Conservation (phyloP, 2,797 vertebrate species). For the Fistularia tabacaria region DNA sequence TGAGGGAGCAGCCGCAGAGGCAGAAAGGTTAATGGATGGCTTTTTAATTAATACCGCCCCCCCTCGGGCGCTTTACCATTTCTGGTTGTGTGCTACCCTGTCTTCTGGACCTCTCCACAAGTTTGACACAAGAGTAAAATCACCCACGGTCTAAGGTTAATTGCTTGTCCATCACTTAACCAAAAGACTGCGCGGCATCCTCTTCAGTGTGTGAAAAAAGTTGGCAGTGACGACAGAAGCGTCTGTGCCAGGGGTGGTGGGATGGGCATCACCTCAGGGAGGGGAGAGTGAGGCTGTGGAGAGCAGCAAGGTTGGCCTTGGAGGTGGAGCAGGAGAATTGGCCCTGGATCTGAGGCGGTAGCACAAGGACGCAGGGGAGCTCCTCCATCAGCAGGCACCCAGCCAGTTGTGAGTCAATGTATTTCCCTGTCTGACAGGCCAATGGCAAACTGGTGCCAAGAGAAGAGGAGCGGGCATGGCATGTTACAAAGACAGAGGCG, state of each 20-base stretch:
- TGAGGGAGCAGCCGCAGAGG: conserved; percentile 24
- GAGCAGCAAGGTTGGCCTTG: conserved; percentile 64
- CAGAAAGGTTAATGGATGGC: conserved; percentile 45
- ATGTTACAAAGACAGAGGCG: neutral
- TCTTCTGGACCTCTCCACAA: conserved; percentile 23
- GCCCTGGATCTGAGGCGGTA: conserved; percentile 70
- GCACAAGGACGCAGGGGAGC: conserved; percentile 53
- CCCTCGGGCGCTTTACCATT: conserved; percentile 15
- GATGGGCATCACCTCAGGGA: conserved; percentile 49
- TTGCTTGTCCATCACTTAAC: conserved; percentile 46
- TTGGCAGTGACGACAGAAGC: conserved; percentile 36
- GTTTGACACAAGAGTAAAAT: conserved; percentile 40
- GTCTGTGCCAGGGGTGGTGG: conserved; percentile 53
- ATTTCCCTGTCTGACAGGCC: conserved; percentile 38
- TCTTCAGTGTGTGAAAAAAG: conserved; percentile 43
- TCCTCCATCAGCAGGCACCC: conserved; percentile 47
- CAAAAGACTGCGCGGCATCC: conserved; percentile 40
- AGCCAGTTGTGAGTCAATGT: conserved; percentile 59
- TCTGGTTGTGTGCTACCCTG: conserved; percentile 34
- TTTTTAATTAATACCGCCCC: conserved; percentile 35
- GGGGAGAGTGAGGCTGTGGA: conserved; percentile 45
- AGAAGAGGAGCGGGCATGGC: conserved; percentile 14
- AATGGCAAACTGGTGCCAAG: conserved; percentile 20
- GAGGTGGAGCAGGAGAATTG: conserved; percentile 66
- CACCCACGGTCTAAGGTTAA: conserved; percentile 49